phyloP scores from a whole-genome alignment of 53 echinoderm and acorn worm genomes.

The Stichopus horrens region DNA sequence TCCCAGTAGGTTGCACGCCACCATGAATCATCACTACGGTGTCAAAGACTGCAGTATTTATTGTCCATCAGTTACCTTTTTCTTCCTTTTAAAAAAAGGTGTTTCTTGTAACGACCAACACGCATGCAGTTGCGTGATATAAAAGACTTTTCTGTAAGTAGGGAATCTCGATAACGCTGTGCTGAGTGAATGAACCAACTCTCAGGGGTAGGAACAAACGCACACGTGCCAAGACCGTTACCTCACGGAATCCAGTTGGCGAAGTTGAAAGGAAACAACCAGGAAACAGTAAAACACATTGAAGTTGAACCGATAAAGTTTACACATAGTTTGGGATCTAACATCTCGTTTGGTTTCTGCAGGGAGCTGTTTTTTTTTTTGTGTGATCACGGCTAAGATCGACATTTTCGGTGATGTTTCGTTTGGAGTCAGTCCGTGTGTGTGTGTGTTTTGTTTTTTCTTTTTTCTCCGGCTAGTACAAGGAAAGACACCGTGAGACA shows the following conservation, averaged over 20 bases:
- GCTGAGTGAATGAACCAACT: not conserved
- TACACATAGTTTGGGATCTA: too few species aligned
- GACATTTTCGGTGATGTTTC: too few species aligned
- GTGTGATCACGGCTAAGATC: too few species aligned
- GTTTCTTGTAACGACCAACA: not conserved
- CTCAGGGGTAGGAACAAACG: not conserved
- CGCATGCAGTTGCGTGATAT: not conserved
- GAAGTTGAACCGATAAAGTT: too few species aligned
- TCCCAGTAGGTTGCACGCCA: not conserved
- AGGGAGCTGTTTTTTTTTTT: too few species aligned
- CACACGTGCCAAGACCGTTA: not conserved
- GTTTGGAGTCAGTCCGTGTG: too few species aligned
- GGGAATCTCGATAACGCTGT: too few species aligned
- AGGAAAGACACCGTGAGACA: not conserved
- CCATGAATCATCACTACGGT: not conserved
- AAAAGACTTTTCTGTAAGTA: not conserved
- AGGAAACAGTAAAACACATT: not conserved
- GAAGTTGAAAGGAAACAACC: not conserved
- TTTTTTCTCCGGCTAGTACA: not conserved
- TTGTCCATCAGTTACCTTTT: not conserved
- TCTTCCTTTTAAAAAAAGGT: not conserved
- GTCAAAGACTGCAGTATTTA: not conserved
- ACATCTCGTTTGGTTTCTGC: too few species aligned
- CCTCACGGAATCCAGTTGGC: not conserved
- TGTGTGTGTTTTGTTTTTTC: not conserved